Evolutionary conservation across 1,140 invertebrate species (phyloP).

Genomic region (Patella vulgata): DNA sequence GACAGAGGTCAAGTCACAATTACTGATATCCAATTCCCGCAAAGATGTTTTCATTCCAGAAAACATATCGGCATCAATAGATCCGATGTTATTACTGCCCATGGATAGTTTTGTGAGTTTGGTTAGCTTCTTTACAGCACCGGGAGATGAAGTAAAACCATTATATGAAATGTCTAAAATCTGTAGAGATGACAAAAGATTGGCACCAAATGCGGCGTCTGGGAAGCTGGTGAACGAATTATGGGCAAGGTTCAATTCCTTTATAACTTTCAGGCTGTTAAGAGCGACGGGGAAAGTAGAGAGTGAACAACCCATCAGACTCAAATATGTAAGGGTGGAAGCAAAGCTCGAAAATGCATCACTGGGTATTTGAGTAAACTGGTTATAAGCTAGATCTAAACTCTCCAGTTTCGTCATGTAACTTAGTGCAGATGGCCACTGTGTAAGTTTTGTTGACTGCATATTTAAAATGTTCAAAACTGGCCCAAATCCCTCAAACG

Average conservation of each 20-base stretch:
- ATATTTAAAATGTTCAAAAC: neutral
- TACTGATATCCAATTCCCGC: constrained; percentile 13
- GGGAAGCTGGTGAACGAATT: constrained; percentile 7
- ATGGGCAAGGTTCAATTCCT: constrained; percentile 7
- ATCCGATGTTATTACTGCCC: constrained; percentile 8
- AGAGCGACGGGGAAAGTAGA: constrained; percentile 13
- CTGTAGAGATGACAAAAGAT: neutral
- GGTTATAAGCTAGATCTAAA: constrained; percentile 1
- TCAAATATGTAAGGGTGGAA: constrained; percentile 14
- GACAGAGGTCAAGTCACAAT: constrained; percentile 8
- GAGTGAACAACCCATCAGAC: constrained; percentile 9
- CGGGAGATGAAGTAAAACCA: constrained; percentile 6
- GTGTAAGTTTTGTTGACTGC: too few species aligned
- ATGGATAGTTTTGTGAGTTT: constrained; percentile 9
- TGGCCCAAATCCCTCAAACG: neutral
- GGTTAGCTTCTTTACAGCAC: neutral
- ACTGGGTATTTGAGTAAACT: constrained; percentile 5
- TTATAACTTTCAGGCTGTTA: constrained; percentile 8
- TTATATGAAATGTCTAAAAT: constrained; percentile 13
- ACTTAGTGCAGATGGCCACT: too few species aligned
- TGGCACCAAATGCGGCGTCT: neutral
- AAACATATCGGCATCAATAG: constrained; percentile 4
- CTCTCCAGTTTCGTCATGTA: neutral
- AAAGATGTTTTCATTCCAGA: neutral
- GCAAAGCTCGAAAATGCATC: constrained; percentile 9